A percentile compares a stretch with the other conserved stretches of the same genome.
Evolutionary conservation across 2,888 invertebrate species (phyloP).

Genomic region (Synanthedon formicaeformis): DNA sequence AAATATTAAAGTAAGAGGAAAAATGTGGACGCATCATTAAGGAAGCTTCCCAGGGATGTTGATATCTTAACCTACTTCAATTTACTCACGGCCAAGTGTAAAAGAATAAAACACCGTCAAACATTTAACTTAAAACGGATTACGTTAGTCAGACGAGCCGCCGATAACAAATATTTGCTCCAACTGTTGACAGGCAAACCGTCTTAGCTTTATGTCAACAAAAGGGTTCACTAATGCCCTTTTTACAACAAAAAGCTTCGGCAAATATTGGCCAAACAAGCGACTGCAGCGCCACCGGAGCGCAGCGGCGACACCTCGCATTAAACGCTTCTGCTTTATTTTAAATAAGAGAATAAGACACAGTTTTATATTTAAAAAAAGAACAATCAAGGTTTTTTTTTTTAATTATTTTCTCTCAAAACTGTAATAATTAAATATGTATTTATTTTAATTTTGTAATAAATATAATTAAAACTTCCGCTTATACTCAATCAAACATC

Average conservation of each 20-base stretch:
- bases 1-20: too few species aligned
- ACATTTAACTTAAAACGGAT: constrained; percentile 35
- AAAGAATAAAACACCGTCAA: constrained; percentile 29
- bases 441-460: too few species aligned
- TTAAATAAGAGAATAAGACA: too few species aligned
- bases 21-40: constrained; percentile 12
- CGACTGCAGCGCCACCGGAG: constrained; percentile 19
- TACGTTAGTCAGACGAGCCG: constrained; percentile 57
- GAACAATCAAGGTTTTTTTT: too few species aligned
- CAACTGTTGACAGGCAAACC: constrained; percentile 63
- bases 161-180: constrained; percentile 55
- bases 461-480: too few species aligned
- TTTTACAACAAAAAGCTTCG: constrained; percentile 63
- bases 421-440: too few species aligned
- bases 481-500: too few species aligned
- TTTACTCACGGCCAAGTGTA: constrained; percentile 24
- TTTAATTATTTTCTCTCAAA: too few species aligned
- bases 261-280: constrained; percentile 48
- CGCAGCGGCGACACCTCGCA: background rate
- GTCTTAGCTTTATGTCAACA: constrained; percentile 62
- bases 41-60: constrained; percentile 24
- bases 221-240: constrained; percentile 69
- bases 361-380: too few species aligned
- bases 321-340: background rate
- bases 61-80: constrained; percentile 26